These are phyloP conservation scores for Heliconius aoede DNA, from an alignment of 2,888 invertebrate genomes.

Conservation along the genomic window DNA sequence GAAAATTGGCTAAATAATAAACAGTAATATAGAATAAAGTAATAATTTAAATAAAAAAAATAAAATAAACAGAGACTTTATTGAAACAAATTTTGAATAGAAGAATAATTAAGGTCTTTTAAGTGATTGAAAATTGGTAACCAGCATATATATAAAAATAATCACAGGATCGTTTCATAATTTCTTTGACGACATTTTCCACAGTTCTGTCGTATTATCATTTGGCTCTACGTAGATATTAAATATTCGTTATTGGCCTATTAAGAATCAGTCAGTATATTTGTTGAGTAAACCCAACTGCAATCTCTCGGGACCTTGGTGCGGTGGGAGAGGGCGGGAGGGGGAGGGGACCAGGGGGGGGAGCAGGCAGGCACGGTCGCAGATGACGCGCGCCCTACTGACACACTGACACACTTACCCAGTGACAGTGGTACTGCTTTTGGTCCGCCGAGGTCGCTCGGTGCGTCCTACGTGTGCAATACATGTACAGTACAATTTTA, in stretches of 20 bases:
- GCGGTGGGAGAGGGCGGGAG: constrained; percentile 61
- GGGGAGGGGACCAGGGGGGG: constrained; percentile 58
- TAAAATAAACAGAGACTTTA: no score
- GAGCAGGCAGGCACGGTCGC: constrained; percentile 69
- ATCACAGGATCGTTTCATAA: background rate
- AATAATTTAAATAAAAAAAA: no score
- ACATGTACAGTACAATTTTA: constrained; percentile 48
- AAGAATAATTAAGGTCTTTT: no score
- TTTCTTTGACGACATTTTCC: background rate
- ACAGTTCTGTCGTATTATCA: background rate
- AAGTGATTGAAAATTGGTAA: no score
- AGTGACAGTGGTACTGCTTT: constrained; percentile 84
- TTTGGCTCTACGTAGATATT: constrained; percentile 13
- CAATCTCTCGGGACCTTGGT: constrained; percentile 78
- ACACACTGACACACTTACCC: constrained; percentile 83
- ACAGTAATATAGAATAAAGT: no score
- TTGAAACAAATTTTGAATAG: background rate
- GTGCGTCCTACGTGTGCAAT: constrained; percentile 73
- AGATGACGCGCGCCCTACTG: constrained; percentile 83
- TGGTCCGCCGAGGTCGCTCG: constrained; percentile 78
- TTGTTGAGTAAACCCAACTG: constrained; percentile 66
- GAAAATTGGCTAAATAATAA: no score
- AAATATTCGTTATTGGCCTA: constrained; percentile 49
- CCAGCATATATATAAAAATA: no score
- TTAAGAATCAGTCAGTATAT: constrained; percentile 61